Evolutionary conservation across 2,888 invertebrate species (phyloP).

Genomic region (Eueremaeus valkanovi): DNA sequence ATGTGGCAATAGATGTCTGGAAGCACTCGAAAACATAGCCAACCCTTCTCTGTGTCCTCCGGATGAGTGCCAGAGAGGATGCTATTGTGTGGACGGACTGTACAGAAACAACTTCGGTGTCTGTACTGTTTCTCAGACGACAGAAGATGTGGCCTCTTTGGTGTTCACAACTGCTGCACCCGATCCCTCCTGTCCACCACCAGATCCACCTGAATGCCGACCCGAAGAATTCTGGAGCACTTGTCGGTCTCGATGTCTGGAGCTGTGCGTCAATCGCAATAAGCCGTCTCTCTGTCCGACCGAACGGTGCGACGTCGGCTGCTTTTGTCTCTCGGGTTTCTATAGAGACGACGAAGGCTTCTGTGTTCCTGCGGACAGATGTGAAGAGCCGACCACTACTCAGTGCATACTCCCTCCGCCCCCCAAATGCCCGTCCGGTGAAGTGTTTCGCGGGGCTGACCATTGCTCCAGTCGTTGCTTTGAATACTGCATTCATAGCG

Average conservation of each 20-base stretch:
- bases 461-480: background rate
- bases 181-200: too few species aligned
- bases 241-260: too few species aligned
- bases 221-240: too few species aligned
- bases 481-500: background rate
- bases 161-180: too few species aligned
- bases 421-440: background rate
- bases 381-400: too few species aligned
- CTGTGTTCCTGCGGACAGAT: background rate
- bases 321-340: background rate
- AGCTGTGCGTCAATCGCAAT: too few species aligned
- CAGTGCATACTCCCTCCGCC: background rate
- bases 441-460: background rate
- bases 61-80: background rate
- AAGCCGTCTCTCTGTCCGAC: too few species aligned
- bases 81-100: background rate
- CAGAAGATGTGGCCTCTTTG: too few species aligned
- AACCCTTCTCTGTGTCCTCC: background rate
- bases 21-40: background rate
- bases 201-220: too few species aligned
- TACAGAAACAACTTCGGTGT: background rate
- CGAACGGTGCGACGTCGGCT: background rate
- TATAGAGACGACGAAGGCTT: background rate
- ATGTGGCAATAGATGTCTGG: slow-evolving; percentile 1
- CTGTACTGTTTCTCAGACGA: too few species aligned